A percentile compares a stretch with the other conserved stretches of the same genome.
Evolutionary conservation across 2,888 invertebrate genomes (phyloP).

Genomic region (Deilephila elpenor): DNA sequence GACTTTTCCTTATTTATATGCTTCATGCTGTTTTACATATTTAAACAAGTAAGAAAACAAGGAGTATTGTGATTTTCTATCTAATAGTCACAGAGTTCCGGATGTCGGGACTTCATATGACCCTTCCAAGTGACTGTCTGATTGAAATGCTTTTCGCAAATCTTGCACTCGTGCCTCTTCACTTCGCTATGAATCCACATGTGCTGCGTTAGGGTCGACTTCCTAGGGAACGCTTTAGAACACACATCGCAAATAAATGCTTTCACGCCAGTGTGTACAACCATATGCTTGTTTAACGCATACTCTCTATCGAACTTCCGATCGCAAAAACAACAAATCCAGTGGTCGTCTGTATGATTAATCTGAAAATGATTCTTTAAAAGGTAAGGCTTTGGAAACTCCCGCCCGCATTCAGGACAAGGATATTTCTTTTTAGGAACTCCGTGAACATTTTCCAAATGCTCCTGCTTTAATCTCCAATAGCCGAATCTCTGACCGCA

Average conservation of each 20-base stretch:
- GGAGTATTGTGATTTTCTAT: not conserved
- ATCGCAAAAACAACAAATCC: constrained; percentile 60
- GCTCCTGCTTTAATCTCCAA: constrained; percentile 54
- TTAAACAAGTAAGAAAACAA: too few relatives aligned
- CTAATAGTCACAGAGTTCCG: constrained; percentile 50
- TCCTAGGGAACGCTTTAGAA: constrained; percentile 67
- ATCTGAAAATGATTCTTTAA: constrained; percentile 62
- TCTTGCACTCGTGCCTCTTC: constrained; percentile 62
- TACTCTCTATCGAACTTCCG: constrained; percentile 73
- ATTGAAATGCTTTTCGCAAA: constrained; percentile 65
- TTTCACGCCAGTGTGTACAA: constrained; percentile 76
- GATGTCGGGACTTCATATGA: constrained; percentile 72
- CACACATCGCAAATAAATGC: constrained; percentile 76
- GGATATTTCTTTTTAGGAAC: constrained; percentile 55
- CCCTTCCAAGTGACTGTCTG: constrained; percentile 63
- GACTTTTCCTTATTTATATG: too few relatives aligned
- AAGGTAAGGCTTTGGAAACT: constrained; percentile 53
- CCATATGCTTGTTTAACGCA: constrained; percentile 72
- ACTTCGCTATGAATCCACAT: constrained; percentile 72
- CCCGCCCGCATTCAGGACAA: constrained; percentile 59
- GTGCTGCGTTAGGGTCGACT: constrained; percentile 66
- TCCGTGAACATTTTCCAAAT: constrained; percentile 58
- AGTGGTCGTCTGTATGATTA: constrained; percentile 59
- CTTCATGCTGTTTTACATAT: too few relatives aligned
- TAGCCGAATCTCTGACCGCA: constrained; percentile 62